Evolutionary conservation across 2,113 vertebrate genomes (phyloP).

Genomic region (Hypomesus transpacificus): DNA sequence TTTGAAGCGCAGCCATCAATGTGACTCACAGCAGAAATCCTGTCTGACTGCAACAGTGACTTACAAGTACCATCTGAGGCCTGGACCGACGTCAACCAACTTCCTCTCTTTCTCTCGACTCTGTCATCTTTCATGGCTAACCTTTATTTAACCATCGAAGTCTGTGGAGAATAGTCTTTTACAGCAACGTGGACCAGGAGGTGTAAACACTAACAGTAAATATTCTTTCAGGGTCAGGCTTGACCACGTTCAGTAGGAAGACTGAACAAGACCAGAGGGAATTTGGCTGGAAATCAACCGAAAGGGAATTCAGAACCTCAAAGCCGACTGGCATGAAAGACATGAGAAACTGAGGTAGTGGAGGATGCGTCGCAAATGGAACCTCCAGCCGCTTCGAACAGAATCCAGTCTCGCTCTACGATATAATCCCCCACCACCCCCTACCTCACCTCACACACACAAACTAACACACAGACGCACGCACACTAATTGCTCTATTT

Average conservation of each 20-base stretch:
- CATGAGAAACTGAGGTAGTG: neutral
- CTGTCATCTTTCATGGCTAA: too few relatives aligned
- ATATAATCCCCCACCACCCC: too few relatives aligned
- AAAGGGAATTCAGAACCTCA: neutral
- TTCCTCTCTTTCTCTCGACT: neutral
- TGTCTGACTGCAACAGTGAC: slow-evolving; percentile 12
- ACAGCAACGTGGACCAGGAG: too few relatives aligned
- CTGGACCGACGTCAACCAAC: neutral
- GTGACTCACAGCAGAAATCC: slow-evolving; percentile 19
- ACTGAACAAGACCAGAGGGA: neutral
- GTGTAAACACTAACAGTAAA: too few relatives aligned
- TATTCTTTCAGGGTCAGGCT: too few relatives aligned
- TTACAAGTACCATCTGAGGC: slow-evolving; percentile 28
- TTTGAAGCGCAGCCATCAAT: slow-evolving; percentile 32
- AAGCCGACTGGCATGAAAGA: slow-evolving; percentile 1
- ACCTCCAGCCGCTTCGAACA: too few relatives aligned
- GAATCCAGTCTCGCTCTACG: too few relatives aligned
- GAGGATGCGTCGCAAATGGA: neutral
- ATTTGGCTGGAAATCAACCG: neutral
- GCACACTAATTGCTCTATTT: slow-evolving; percentile 56
- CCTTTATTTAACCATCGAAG: neutral
- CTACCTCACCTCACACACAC: too few relatives aligned
- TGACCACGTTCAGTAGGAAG: neutral
- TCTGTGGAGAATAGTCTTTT: neutral
- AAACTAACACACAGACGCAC: slow-evolving; percentile 2